phyloP scores from a whole-genome alignment of 2,113 vertebrate genomes.

The Callaeas wilsoni region DNA sequence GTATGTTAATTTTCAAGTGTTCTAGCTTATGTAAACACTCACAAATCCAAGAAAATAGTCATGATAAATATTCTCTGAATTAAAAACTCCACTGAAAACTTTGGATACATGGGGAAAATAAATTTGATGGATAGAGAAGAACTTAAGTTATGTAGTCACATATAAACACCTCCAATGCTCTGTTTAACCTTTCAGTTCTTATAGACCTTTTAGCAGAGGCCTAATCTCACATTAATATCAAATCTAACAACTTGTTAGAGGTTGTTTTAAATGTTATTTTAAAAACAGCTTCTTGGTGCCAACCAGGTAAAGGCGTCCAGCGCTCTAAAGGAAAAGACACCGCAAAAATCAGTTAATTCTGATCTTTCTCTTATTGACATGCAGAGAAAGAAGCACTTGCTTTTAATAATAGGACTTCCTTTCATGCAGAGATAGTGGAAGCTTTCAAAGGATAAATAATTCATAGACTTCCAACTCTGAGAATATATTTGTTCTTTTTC shows the following conservation, averaged over 20 bases:
- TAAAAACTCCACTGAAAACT: background rate
- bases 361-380: slow-evolving; percentile 59
- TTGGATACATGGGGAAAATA: background rate
- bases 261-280: slow-evolving; percentile 35
- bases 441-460: slow-evolving; percentile 76
- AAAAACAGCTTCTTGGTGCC: slow-evolving; percentile 18
- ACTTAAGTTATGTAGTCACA: slow-evolving; percentile 29
- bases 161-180: background rate
- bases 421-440: slow-evolving; percentile 67
- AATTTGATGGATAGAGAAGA: background rate
- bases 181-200: slow-evolving; percentile 26
- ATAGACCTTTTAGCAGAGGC: background rate
- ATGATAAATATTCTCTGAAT: background rate
- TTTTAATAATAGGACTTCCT: slow-evolving; percentile 67
- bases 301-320: background rate
- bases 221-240: slow-evolving; percentile 41
- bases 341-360: slow-evolving; percentile 50
- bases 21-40: background rate
- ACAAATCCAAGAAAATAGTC: slow-evolving; percentile 3
- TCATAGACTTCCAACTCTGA: slow-evolving; percentile 64
- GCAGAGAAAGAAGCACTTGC: slow-evolving; percentile 60
- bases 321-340: slow-evolving; percentile 41
- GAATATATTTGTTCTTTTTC: slow-evolving; percentile 75
- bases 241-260: slow-evolving; percentile 13
- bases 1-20: slow-evolving; percentile 13